Percentiles rank a stretch among this genome's conserved stretches.
Evolutionary conservation across 1,140 invertebrate genomes (phyloP).

Genomic region (Antheraea pernyi): DNA sequence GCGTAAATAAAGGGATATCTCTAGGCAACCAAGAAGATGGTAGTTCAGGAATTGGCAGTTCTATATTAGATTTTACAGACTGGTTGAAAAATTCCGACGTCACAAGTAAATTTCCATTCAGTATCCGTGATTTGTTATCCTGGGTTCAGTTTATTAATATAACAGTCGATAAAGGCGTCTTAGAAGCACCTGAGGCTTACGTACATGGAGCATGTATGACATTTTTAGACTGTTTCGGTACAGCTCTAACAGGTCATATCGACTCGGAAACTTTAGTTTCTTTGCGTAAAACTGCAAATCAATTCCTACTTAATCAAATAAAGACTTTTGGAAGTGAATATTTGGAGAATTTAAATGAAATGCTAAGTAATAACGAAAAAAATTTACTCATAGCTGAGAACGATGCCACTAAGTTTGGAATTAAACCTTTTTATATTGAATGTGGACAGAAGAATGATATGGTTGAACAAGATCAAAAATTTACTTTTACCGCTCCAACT

Average conservation of each 20-base stretch:
- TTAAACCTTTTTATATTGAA: slow-evolving; percentile 86
- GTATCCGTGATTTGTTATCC: slow-evolving; percentile 94
- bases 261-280: slow-evolving; percentile 76
- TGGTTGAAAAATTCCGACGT: slow-evolving; percentile 88
- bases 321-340: slow-evolving; percentile 52
- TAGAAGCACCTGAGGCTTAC: slow-evolving; percentile 84
- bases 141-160: slow-evolving; percentile 96
- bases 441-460: slow-evolving; percentile 62
- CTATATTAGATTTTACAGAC: slow-evolving; percentile 89
- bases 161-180: slow-evolving; percentile 70
- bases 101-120: slow-evolving; percentile 90
- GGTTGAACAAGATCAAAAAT: slow-evolving; percentile 61
- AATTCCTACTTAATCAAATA: slow-evolving; percentile 79
- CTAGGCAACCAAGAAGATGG: slow-evolving; percentile 80
- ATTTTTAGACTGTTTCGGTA: slow-evolving; percentile 94
- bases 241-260: slow-evolving; percentile 83
- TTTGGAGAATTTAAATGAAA: slow-evolving; percentile 43
- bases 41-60: slow-evolving; percentile 81
- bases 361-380: slow-evolving; percentile 50
- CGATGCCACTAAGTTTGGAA: slow-evolving; percentile 80
- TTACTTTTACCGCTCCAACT: slow-evolving; percentile 90
- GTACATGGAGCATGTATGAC: slow-evolving; percentile 94
- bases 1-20: slow-evolving; percentile 80
- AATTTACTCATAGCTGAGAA: slow-evolving; percentile 48
- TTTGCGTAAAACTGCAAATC: slow-evolving; percentile 76